Conservation (phyloP, 2,113 vertebrate genomes). For the Oxyruncus cristatus region DNA sequence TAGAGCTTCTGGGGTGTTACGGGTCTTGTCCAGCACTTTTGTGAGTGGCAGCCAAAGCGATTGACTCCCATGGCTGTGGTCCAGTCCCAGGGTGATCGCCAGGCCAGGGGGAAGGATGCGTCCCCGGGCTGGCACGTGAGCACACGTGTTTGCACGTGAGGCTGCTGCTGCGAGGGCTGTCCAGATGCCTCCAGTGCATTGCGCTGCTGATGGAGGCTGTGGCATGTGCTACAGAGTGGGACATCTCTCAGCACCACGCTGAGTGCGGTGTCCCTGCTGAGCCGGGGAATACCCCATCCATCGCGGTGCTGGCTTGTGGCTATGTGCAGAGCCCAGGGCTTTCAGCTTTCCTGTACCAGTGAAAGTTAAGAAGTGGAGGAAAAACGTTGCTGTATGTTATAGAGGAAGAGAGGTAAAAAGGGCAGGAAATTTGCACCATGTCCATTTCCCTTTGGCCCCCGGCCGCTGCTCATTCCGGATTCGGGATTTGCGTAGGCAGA, state of each 20-base stretch:
- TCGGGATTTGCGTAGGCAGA: constrained; percentile 78
- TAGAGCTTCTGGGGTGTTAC: not conserved
- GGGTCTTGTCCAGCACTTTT: not conserved
- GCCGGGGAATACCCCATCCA: not conserved
- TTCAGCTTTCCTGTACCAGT: constrained; percentile 63
- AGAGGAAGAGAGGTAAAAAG: constrained; percentile 75
- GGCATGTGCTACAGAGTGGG: accelerated
- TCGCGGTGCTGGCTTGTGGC: accelerated
- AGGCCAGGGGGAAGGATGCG: not conserved
- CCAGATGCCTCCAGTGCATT: accelerated
- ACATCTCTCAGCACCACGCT: not conserved
- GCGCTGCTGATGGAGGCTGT: not conserved
- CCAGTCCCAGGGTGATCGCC: not conserved
- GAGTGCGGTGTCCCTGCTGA: accelerated
- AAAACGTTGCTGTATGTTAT: constrained; percentile 68
- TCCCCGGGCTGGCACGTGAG: not conserved
- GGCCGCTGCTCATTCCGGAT: constrained; percentile 73
- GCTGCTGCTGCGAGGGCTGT: not conserved
- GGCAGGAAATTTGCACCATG: constrained; percentile 77
- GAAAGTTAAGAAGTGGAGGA: constrained; percentile 71
- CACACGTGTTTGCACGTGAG: not conserved
- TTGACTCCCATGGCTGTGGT: accelerated
- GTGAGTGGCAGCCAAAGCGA: not conserved
- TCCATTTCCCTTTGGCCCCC: constrained; percentile 78
- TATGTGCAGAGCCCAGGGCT: not conserved